Percentiles rank a stretch among this genome's conserved stretches.
These are phyloP conservation scores for Loris lydekkerianus DNA, from an alignment of 2,797 vertebrate species.

Conservation along the genomic window DNA sequence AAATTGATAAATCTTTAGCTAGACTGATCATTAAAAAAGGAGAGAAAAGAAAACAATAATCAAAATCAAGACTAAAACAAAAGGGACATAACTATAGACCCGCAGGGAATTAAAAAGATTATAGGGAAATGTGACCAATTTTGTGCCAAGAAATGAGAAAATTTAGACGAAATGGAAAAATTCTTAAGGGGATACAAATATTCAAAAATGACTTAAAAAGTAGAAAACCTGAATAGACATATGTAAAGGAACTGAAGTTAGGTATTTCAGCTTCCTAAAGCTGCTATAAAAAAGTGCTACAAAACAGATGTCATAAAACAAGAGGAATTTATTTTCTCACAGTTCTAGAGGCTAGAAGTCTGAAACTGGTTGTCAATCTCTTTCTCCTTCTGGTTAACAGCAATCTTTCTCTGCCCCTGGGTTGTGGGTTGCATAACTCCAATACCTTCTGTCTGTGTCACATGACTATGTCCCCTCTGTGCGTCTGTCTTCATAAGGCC, in stretches of 20 bases:
- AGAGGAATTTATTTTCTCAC: not conserved
- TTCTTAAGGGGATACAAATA: not conserved
- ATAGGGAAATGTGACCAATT: not conserved
- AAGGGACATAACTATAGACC: not conserved
- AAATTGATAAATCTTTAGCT: not conserved
- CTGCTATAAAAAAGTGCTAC: not conserved
- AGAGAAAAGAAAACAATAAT: not conserved
- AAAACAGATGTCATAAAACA: not conserved
- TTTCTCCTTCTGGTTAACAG: not conserved
- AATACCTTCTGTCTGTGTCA: not conserved
- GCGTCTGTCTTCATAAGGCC: not conserved
- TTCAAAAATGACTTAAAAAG: not conserved
- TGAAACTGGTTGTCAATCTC: not conserved
- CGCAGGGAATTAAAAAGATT: not conserved
- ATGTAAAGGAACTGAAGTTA: not conserved
- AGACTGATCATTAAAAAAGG: not conserved
- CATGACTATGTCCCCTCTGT: not conserved
- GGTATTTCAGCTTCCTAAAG: not conserved
- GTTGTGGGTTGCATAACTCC: not conserved
- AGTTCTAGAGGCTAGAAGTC: not conserved
- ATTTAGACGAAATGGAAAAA: not conserved
- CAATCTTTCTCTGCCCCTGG: not conserved
- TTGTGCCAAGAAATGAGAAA: not conserved
- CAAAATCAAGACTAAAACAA: not conserved
- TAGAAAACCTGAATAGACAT: not conserved